A percentile compares a stretch with the other conserved stretches of the same genome.
Evolutionary conservation across 1,140 invertebrate genomes (phyloP).

Genomic region (Cryptotermes secundus): DNA sequence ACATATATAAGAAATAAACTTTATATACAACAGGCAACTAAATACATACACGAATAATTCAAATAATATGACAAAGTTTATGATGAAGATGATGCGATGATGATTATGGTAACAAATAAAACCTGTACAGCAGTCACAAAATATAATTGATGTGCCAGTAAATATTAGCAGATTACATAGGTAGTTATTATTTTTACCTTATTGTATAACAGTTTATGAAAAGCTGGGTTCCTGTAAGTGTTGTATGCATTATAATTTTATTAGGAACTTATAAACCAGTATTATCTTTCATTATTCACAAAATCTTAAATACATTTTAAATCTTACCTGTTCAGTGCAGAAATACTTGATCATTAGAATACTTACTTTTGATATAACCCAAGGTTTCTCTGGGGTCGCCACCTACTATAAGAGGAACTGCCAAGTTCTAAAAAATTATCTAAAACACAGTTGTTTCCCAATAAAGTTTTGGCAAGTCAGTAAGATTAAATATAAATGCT

Average conservation of each 20-base stretch:
- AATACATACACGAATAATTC: neutral
- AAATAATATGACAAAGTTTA: neutral
- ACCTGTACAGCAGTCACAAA: neutral
- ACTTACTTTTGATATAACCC: no score
- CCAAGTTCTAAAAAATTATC: no score
- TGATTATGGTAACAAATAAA: neutral
- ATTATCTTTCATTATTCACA: neutral
- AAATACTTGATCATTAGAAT: neutral
- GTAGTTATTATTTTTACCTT: neutral
- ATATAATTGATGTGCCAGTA: neutral
- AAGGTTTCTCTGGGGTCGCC: no score
- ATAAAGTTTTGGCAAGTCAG: no score
- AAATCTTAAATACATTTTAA: neutral
- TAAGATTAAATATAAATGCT: no score
- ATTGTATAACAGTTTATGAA: neutral
- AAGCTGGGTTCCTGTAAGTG: neutral
- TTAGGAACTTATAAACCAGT: neutral
- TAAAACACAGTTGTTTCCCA: no score
- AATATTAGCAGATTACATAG: neutral
- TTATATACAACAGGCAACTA: neutral
- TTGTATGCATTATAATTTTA: neutral
- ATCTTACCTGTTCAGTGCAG: neutral
- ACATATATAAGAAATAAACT: neutral
- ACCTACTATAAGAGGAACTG: no score
- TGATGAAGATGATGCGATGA: neutral